Evolutionary conservation across 2,113 vertebrate genomes (phyloP).

Genomic region (Aspiorhynchus laticeps): DNA sequence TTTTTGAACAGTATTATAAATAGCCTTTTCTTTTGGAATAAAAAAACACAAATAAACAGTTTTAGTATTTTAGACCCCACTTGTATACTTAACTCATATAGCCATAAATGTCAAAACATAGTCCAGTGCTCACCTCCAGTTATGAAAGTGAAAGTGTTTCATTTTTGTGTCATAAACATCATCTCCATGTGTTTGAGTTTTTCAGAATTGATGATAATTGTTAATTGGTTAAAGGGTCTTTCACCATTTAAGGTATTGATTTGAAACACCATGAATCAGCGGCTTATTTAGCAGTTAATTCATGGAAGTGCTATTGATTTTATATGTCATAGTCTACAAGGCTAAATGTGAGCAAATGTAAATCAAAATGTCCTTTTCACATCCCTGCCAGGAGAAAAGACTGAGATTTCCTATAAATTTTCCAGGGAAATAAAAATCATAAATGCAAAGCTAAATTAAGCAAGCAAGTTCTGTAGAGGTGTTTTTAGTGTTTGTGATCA

Average conservation of each 20-base stretch:
- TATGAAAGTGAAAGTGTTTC: neutral
- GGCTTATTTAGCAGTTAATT: constrained; percentile 75
- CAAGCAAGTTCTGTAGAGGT: neutral
- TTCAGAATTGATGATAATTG: constrained; percentile 65
- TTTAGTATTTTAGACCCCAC: neutral
- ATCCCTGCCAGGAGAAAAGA: constrained; percentile 2
- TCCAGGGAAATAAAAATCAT: neutral
- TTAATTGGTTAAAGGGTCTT: constrained; percentile 69
- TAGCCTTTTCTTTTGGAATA: neutral
- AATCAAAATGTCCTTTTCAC: constrained; percentile 8
- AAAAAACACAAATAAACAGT: too few relatives aligned
- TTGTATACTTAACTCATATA: neutral
- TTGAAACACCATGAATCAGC: constrained; percentile 67
- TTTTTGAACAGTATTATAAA: neutral
- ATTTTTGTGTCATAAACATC: neutral
- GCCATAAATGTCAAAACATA: neutral
- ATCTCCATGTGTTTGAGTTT: constrained; percentile 15
- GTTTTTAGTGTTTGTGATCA: neutral
- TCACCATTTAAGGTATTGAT: constrained; percentile 71
- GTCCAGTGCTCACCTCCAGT: neutral
- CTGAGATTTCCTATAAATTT: neutral
- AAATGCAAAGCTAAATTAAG: neutral
- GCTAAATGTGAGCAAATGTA: constrained; percentile 32
- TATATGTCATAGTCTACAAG: constrained; percentile 24
- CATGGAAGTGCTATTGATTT: constrained; percentile 68